Base-by-base conservation (phyloP, 2,113 vertebrate genomes). In the Strix aluco region DNA sequence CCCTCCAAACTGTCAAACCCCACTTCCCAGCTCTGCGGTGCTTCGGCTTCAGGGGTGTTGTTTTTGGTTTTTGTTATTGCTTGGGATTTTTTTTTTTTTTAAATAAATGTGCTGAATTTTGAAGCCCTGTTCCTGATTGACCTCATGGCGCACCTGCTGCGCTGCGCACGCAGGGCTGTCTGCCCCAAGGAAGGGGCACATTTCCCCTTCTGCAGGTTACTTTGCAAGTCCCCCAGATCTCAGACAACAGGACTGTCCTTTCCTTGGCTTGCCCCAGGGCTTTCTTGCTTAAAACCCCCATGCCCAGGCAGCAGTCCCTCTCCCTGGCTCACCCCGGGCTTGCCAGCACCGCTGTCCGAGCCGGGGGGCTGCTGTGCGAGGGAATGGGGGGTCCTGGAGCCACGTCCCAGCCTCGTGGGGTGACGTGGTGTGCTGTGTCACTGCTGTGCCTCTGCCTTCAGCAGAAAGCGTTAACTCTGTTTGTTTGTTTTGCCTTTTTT, bases 401-500 rank as follows among this genome's bases (percentile, higher is more conserved):
- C 34, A 30, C 1, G 2, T 63, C 29, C n/a, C 66, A 61, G 46
- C 54, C 21, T 55, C 0, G 0, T 4, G 6, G 5, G 32, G 42
- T 44, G 69, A 42, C 44, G 34, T 83, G 55, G 3, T 16, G 34
- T 25, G 44, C 71, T 74, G 55, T 69, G 80, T 89, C 72, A 57
- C 55, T 0, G 6, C 81, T 34, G 29, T 9, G 12, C 44, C 63
- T 18, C 34, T 82, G 72, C 91, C 36, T 65, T 32, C 51, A 32
- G 44, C 22, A 66, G 5, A 34, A 62, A 62, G n/a, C 1, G 36
- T 92, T 94, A 92, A 81, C 15, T 66, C 0, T 0, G 38, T 38
- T 38, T 38, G 22, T 69, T 92, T 26, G 52, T 26, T 86, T 88
- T 67, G 16, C 13, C 14, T 89, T 65, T 59, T 65, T 54, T 57